Percentiles rank a stretch among this genome's conserved stretches.
Conservation (phyloP, 37 sponge, comb jelly and placozoan species). For the Eunapius fragilis region DNA sequence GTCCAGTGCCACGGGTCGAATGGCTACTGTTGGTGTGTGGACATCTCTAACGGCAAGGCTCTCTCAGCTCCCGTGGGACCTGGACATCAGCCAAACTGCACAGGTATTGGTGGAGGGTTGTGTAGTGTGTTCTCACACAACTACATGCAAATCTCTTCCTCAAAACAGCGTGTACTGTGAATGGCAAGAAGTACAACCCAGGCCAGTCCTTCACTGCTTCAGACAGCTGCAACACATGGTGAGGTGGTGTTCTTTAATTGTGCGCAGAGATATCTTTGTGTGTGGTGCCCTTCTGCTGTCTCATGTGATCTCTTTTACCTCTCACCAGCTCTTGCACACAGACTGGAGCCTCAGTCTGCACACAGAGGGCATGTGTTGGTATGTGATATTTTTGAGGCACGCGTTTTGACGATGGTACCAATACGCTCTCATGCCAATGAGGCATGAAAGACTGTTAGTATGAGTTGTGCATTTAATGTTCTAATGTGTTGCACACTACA, state of each 20-base stretch:
- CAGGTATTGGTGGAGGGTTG: background rate
- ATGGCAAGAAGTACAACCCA: conserved; percentile 4
- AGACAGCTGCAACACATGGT: conserved; percentile 55
- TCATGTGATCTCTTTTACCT: background rate
- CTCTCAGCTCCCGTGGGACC: background rate
- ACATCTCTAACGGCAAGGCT: conserved; percentile 26
- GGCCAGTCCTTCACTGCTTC: conserved; percentile 24
- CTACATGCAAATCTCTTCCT: background rate
- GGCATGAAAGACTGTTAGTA: too few species aligned
- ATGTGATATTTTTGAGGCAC: background rate
- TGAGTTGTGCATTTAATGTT: too few species aligned
- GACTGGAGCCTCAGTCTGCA: conserved; percentile 31
- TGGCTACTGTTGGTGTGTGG: conserved; percentile 74
- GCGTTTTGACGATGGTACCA: too few species aligned
- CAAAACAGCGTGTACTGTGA: conserved; percentile 30
- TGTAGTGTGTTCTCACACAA: background rate
- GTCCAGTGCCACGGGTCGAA: conserved; percentile 51
- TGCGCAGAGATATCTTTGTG: background rate
- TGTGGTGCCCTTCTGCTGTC: background rate
- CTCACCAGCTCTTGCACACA: conserved; percentile 18
- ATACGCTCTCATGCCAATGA: too few species aligned
- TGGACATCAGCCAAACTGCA: background rate
- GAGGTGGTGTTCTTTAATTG: background rate
- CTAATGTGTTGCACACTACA: too few species aligned
- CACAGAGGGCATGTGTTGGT: conserved; percentile 31